Base-by-base conservation (phyloP, 2,797 vertebrate species). In the Petrocephalus schoutedeni region DNA sequence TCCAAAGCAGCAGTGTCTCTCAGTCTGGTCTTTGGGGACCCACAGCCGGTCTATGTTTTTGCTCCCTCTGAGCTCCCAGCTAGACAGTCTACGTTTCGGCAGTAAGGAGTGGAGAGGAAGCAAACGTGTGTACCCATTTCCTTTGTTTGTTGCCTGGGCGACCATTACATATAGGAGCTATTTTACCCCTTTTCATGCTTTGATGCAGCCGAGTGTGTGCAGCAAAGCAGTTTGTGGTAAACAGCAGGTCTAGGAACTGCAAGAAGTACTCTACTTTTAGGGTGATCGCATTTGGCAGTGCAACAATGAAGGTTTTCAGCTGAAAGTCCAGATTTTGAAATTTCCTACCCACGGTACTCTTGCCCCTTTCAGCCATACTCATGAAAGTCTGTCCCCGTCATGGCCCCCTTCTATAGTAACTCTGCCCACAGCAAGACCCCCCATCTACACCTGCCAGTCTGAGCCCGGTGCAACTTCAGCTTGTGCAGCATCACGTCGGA, bases 401-500 rank as follows among this genome's bases (percentile, higher is more conserved):
- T 14, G 56, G 10, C 74, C 67, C 67, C 67, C 67, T 36, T 14
- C 67, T 12, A 71, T 28, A 7, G 32, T 36, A 41, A 36, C 67
- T 16, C 74, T 16, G 3, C 74, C 74, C 74, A 49, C 41, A 49
- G 6, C 4, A 54, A 84, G n/a, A 10, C 16, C 45, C 80, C 19
- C 51, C 80, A 23, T 23, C 91, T 94, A 92, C 95, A 99, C 98
- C 98, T 98, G 95, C 96, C 97, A 4, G 96, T 96, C 51, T 97
- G 95, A 0, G 96, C 96, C 83, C 97, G 95, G 91, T 98, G 97
- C 71, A 99, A 96, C 87, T 97, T 96, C 19, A 99, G 96, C 90
- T 98, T 99, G 88, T 97, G 94, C 83, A 99, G 96, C 96, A 99
- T 95, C 64, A 97, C 89, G n/a, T 99, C 98, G 86, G 98, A 97